Evolutionary conservation across 2,888 invertebrate genomes (phyloP).

Genomic region (Aspidapion aeneum): DNA sequence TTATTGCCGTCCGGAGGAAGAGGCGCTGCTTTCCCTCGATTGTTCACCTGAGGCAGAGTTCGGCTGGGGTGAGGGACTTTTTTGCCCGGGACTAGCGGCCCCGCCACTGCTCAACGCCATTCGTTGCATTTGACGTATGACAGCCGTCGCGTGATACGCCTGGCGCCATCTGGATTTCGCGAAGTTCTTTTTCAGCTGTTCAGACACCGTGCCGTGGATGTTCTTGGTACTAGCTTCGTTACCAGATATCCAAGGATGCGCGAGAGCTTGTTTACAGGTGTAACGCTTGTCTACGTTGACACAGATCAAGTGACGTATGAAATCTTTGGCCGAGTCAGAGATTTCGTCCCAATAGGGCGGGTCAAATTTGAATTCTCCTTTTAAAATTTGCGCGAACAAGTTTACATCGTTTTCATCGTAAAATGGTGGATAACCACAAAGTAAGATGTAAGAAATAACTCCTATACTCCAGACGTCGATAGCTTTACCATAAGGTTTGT

Average conservation of each 20-base stretch:
- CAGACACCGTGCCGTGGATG: slow-evolving; percentile 97
- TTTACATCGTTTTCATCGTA: slow-evolving; percentile 99
- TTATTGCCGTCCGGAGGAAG: slow-evolving; percentile 20
- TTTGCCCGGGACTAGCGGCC: slow-evolving; percentile 33
- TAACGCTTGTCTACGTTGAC: slow-evolving; percentile 89
- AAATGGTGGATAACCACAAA: slow-evolving; percentile 99
- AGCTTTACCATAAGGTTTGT: slow-evolving; percentile 99
- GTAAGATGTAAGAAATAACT: slow-evolving; percentile 96
- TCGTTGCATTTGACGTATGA: slow-evolving; percentile 96
- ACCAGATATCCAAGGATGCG: slow-evolving; percentile 97
- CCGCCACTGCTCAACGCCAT: slow-evolving; percentile 82
- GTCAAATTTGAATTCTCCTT: slow-evolving; percentile 99
- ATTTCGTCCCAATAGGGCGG: slow-evolving; percentile 99
- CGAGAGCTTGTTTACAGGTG: slow-evolving; percentile 59
- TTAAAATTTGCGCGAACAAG: slow-evolving; percentile 97
- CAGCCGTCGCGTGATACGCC: slow-evolving; percentile 97
- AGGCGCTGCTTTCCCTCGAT: slow-evolving; percentile 22
- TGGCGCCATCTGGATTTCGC: slow-evolving; percentile 88
- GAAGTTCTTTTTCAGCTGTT: slow-evolving; percentile 98
- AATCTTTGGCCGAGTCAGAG: slow-evolving; percentile 98
- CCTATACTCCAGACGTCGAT: slow-evolving; percentile 99
- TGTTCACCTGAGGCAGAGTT: slow-evolving; percentile 15
- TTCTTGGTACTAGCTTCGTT: slow-evolving; percentile 98
- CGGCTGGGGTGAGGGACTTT: slow-evolving; percentile 37
- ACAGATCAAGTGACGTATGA: slow-evolving; percentile 97